Conservation (phyloP, 2,888 invertebrate genomes). For the Trissolcus japonicus region DNA sequence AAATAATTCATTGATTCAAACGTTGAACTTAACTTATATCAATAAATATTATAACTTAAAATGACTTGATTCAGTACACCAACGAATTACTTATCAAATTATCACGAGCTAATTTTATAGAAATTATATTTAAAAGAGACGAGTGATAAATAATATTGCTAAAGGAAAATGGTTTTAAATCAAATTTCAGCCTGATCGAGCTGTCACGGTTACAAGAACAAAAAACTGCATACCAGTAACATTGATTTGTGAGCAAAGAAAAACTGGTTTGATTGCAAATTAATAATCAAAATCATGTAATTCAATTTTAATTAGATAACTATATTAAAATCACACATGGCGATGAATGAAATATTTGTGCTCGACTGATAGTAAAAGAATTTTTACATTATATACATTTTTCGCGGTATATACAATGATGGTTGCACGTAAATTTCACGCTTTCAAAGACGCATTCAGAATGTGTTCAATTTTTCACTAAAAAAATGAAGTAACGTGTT, state of each 20-base stretch:
- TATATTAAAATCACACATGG: conserved; percentile 33
- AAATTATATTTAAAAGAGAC: not conserved
- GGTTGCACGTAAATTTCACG: not conserved
- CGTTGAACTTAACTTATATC: conserved; percentile 9
- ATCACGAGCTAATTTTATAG: conserved; percentile 1
- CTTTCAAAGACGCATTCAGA: not conserved
- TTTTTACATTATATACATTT: conserved; percentile 39
- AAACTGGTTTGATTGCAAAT: conserved; percentile 6
- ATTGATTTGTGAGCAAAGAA: not conserved
- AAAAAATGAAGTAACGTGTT: not conserved
- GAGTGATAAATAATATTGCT: too few species aligned
- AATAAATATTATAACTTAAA: conserved; percentile 22
- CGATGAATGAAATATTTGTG: conserved; percentile 17
- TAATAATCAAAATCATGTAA: conserved; percentile 10
- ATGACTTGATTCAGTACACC: conserved; percentile 3
- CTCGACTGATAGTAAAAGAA: conserved; percentile 8
- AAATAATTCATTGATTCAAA: conserved; percentile 18
- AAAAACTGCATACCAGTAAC: not conserved
- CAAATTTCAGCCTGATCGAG: too few species aligned
- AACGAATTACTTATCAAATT: conserved; percentile 18
- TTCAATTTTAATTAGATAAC: conserved; percentile 12
- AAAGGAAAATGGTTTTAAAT: too few species aligned
- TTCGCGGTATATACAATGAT: conserved; percentile 25
- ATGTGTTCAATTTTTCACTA: not conserved
- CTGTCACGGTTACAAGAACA: too few species aligned